These are phyloP conservation scores for Amphimedon queenslandica DNA, from an alignment of 37 sponge, comb jelly and placozoan species.

Conservation along the genomic window DNA sequence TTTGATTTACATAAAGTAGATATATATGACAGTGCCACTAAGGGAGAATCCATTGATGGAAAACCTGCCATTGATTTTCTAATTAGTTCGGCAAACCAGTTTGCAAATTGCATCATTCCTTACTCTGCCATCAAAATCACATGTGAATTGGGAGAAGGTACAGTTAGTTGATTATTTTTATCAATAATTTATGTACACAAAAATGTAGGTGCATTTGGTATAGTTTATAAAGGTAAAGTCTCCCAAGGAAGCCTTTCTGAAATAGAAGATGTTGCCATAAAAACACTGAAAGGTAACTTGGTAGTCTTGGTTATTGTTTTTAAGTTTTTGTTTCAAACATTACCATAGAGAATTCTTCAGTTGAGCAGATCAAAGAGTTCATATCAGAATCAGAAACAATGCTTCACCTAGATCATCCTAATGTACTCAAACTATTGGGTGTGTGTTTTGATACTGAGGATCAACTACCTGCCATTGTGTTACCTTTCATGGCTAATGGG, in stretches of 20 bases:
- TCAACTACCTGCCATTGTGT: slow-evolving; percentile 19
- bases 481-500: slow-evolving; percentile 44
- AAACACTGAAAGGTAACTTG: neutral
- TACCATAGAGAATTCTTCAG: neutral
- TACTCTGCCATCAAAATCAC: neutral
- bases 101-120: too few species aligned
- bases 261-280: neutral
- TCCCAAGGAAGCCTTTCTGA: neutral
- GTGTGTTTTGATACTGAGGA: slow-evolving; percentile 50
- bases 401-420: slow-evolving; percentile 37
- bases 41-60: too few species aligned
- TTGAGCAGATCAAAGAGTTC: slow-evolving; percentile 32
- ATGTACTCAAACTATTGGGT: slow-evolving; percentile 36
- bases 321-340: neutral
- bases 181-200: neutral
- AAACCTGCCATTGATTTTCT: too few species aligned
- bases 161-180: neutral
- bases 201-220: slow-evolving; percentile 3
- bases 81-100: too few species aligned
- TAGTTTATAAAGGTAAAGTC: slow-evolving; percentile 8
- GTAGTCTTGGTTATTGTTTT: neutral
- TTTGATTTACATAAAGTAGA: too few species aligned
- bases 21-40: too few species aligned
- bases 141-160: neutral
- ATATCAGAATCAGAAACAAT: slow-evolving; percentile 27